phyloP scores from a whole-genome alignment of 2,113 vertebrate genomes.

The Paradisaea rubra region DNA sequence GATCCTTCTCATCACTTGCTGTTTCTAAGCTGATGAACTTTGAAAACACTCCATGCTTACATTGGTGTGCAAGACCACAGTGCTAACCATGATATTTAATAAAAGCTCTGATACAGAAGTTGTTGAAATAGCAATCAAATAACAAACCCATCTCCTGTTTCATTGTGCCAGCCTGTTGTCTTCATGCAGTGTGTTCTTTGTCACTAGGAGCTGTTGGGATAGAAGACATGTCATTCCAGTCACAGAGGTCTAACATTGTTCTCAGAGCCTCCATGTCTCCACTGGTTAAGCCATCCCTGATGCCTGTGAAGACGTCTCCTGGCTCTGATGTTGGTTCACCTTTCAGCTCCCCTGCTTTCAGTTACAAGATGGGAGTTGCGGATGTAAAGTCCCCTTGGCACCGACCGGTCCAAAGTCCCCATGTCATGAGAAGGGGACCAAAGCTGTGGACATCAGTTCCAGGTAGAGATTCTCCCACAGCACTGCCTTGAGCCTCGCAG shows the following conservation, averaged over 20 bases:
- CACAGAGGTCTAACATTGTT: constrained; percentile 59
- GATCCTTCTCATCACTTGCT: neutral
- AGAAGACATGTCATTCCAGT: constrained; percentile 72
- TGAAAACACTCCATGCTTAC: neutral
- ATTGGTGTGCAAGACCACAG: neutral
- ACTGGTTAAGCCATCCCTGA: constrained; percentile 70
- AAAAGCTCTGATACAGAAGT: neutral
- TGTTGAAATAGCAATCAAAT: neutral
- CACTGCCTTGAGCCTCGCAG: neutral
- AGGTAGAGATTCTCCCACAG: constrained; percentile 63
- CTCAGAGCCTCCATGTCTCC: constrained; percentile 72
- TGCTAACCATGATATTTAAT: neutral
- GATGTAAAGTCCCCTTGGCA: constrained; percentile 78
- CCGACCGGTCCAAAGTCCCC: constrained; percentile 78
- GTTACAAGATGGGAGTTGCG: constrained; percentile 64
- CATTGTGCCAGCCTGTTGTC: neutral
- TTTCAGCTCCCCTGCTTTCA: constrained; percentile 75
- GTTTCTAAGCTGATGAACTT: neutral
- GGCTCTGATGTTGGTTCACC: constrained; percentile 77
- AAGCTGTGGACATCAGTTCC: constrained; percentile 86
- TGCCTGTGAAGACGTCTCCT: constrained; percentile 62
- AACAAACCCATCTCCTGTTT: neutral
- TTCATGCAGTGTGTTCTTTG: constrained; percentile 21
- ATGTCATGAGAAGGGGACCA: constrained; percentile 77
- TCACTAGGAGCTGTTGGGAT: constrained; percentile 52